Evolutionary conservation across 2,113 vertebrate genomes (phyloP).

Genomic region (Phylloscopus trochiloides): DNA sequence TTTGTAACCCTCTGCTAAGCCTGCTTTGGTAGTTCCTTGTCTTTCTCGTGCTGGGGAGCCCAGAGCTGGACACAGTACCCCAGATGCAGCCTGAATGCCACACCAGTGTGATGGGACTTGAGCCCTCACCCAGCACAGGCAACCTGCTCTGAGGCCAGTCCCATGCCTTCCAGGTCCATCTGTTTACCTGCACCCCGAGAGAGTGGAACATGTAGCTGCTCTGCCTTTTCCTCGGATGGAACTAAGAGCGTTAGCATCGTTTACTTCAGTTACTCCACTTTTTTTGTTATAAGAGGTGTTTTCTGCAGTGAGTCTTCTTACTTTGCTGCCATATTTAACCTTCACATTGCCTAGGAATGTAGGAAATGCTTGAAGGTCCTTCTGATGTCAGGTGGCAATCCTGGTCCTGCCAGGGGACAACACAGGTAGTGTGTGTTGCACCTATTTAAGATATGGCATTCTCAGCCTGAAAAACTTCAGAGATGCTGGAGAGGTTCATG

Average conservation of each 20-base stretch:
- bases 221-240: neutral
- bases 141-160: neutral
- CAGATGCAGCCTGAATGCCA: neutral
- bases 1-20: neutral
- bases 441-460: neutral
- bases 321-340: neutral
- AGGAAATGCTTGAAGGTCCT: neutral
- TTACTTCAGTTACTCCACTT: neutral
- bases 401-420: neutral
- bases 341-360: neutral
- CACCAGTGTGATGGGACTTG: too few species aligned
- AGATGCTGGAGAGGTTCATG: neutral
- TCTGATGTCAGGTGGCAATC: neutral
- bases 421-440: neutral
- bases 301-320: neutral
- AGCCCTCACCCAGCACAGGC: neutral
- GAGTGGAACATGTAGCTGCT: neutral
- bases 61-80: neutral
- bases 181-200: neutral
- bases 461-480: neutral
- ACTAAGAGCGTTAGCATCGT: neutral
- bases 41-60: neutral
- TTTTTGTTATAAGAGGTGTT: neutral
- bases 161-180: neutral
- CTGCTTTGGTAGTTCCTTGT: too few species aligned